phyloP scores from a whole-genome alignment of 2,888 invertebrate species.

The Diaperis boleti region DNA sequence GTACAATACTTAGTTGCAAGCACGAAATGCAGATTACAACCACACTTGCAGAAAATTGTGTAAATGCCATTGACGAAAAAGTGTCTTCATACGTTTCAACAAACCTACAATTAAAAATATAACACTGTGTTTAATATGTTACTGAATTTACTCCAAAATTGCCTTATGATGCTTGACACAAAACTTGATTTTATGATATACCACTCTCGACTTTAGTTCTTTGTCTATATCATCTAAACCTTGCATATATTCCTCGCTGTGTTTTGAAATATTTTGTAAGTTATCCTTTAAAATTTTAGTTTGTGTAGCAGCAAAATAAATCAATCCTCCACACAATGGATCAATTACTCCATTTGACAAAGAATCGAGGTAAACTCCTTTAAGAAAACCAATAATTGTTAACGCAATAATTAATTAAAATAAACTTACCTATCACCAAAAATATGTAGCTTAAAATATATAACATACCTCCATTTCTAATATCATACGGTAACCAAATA shows the following conservation, averaged over 20 bases:
- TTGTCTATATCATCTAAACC: no score
- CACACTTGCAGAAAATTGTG: conserved; percentile 1
- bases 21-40: conserved; percentile 15
- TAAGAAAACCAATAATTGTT: not conserved
- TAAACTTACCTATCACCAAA: not conserved
- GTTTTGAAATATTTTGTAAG: conserved; percentile 17
- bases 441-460: not conserved
- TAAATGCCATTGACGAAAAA: not conserved
- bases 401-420: not conserved
- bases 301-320: conserved; percentile 10
- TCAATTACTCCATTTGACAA: conserved; percentile 12
- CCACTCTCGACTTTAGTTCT: not conserved
- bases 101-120: not conserved
- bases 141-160: conserved; percentile 9
- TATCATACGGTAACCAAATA: conserved; percentile 17
- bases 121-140: not conserved
- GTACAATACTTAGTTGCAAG: conserved; percentile 12
- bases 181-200: not conserved
- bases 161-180: conserved; percentile 15
- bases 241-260: not conserved
- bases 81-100: not conserved
- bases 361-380: conserved; percentile 5
- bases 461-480: not conserved
- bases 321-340: conserved; percentile 19
- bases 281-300: conserved; percentile 24